Base-by-base conservation (phyloP, 2,797 vertebrate species). In the Austrolebias charrua region DNA sequence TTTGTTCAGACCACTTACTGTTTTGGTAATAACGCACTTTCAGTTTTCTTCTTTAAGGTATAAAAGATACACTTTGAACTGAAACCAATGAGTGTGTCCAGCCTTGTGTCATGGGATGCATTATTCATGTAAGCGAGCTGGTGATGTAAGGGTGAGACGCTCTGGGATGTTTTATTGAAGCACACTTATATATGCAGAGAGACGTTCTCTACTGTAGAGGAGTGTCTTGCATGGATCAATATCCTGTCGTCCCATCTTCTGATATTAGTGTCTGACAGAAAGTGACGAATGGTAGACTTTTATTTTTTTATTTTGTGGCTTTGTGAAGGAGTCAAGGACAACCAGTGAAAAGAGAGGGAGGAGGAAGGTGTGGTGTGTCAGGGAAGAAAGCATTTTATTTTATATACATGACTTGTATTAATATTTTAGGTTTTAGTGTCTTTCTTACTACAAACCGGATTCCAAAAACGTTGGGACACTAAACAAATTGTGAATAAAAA, bases 141-240 rank as follows among this genome's bases (percentile, higher is more conserved):
- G 76, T 86, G 80, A 90, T 88, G 80, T 88, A 85, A 89, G 71
- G 77, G 69, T 49, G 69, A 86, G 77, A 83, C 69, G 73, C 65
- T 70, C 52, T 55, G 45, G 59, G 81, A 79, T 83, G 73, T 89
- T 82, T 84, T 87, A 86, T 82, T 81, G 70, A 88, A 82, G 71
- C 73, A 69, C 55, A 46, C 65, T 75, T 59, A 38, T 60, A 68
- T 66, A 75, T 80, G 75, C 70, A 61, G 75, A 48, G 29, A 67
- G 63, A 76, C 28, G 76, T 55, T 35, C 63, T 77, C 65, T 72
- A 68, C 76, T 80, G 67, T 44, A 70, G 60, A 69, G 33, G 60
- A 54, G 6, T 24, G 50, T 61, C 60, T 56, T 44, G 43, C 31
- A 4, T 43, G 80, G 72, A 89, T 88, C 85, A 68, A 79, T 85